Conservation (phyloP, 2,797 vertebrate genomes). For the Bryconaethiops microstoma region DNA sequence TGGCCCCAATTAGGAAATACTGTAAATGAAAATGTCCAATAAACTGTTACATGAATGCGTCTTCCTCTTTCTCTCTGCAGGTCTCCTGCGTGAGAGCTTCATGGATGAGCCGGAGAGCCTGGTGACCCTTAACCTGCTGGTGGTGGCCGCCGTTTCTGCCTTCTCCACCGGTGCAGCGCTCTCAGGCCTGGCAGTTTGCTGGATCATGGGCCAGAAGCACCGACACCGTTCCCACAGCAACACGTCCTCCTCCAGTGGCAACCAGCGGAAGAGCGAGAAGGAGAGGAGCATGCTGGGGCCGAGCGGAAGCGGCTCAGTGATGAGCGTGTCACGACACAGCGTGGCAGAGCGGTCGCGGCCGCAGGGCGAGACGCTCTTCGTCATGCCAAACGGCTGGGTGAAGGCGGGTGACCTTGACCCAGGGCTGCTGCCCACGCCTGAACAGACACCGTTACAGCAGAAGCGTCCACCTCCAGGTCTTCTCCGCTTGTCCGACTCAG, state of each 20-base stretch:
- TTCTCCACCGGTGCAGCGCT: conserved; percentile 96
- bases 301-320: conserved; percentile 87
- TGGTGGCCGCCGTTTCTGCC: conserved; percentile 92
- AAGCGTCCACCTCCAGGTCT: conserved; percentile 80
- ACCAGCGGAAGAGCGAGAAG: conserved; percentile 86
- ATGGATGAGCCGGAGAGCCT: conserved; percentile 90
- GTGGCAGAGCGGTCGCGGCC: conserved; percentile 73
- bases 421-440: conserved; percentile 91
- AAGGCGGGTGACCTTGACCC: conserved; percentile 91
- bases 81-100: conserved; percentile 90
- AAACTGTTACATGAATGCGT: not conserved
- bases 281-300: conserved; percentile 82
- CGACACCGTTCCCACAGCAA: conserved; percentile 72
- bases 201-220: conserved; percentile 93
- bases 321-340: conserved; percentile 85
- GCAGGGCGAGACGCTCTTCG: conserved; percentile 84
- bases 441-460: conserved; percentile 95
- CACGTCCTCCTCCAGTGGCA: conserved; percentile 66
- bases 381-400: conserved; percentile 95
- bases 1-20: not conserved
- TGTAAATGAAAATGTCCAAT: not conserved
- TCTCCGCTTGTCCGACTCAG: conserved; percentile 79
- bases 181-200: conserved; percentile 93
- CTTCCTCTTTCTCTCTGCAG: conserved; percentile 64
- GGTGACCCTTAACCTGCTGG: conserved; percentile 93